Base-by-base conservation (phyloP, 2,888 invertebrate genomes). In the Gryllus longicercus region DNA sequence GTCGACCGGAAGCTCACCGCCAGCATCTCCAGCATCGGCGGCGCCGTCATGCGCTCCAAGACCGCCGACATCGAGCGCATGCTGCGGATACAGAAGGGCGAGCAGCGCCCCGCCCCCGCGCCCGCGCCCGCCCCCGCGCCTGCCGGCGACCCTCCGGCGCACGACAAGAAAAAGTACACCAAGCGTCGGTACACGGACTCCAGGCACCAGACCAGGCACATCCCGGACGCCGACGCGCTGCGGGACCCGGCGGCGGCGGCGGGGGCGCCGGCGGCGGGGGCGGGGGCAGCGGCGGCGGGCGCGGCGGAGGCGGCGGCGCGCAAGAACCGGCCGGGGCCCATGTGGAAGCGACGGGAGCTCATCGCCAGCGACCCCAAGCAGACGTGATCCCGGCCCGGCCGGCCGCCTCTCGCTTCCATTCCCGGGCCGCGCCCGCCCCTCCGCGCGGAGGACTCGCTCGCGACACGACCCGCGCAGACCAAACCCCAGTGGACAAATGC, bases 321-420 rank as follows among this genome's bases (percentile, higher is more conserved):
- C 80, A 80, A 11, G 78, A 80, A 51, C n/a, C 79, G 81, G 82
- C 86, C 76, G 88, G 88, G 82, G 90, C 84, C 91, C 79, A 91
- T 94, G 25, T 95, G 94, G 90, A 95, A 95, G 87, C 88, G 95
- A 82, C 91, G 94, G 82, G 95, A 95, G 87, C 88, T 95, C 81
- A 95, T 95, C 85, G 93, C 95, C 76, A 95, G 95, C 87, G 93
- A 93, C 82, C 91, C 88, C 2, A 88, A 88, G 83, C 85, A 87
- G 2, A 23, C 76, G 18, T 76, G 25, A 23, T 14, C 21, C 49
- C 49, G 11, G 63, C 0, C 23, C 76, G 25, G 25, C 10, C 76
- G 16, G 76, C 76, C n/a, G 63, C 63, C 63, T 12, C 16, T 63
- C 63, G 63, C 63, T 11, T 8, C 63, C 63, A 63, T 63, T 63